Evolutionary conservation across 1,140 invertebrate genomes (phyloP).

Genomic region (Hydropsyche tenuis): DNA sequence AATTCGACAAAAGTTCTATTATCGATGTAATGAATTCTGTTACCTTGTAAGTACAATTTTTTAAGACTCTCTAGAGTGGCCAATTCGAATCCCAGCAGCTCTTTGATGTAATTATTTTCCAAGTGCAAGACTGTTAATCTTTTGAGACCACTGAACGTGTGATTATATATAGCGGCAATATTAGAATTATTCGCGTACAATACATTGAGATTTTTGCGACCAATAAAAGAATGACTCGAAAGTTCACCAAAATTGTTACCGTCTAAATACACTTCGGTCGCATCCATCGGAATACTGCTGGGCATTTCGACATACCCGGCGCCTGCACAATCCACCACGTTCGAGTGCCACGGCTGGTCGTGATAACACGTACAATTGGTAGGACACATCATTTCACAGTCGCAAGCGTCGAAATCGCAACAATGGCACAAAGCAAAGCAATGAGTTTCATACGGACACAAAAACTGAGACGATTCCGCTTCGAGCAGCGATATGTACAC

Average conservation of each 20-base stretch:
- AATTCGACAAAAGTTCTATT: slow-evolving; percentile 84
- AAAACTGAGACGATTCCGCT: slow-evolving; percentile 85
- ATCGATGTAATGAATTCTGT: slow-evolving; percentile 82
- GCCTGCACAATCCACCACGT: slow-evolving; percentile 90
- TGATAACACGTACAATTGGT: slow-evolving; percentile 93
- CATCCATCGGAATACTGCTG: slow-evolving; percentile 90
- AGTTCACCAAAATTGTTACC: slow-evolving; percentile 88
- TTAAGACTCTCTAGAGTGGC: slow-evolving; percentile 78
- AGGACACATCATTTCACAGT: slow-evolving; percentile 95
- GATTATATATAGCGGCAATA: slow-evolving; percentile 83
- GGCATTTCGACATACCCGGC: slow-evolving; percentile 82
- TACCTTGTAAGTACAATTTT: slow-evolving; percentile 88
- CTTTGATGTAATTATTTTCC: slow-evolving; percentile 83
- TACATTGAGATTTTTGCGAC: slow-evolving; percentile 84
- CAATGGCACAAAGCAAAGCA: slow-evolving; percentile 93
- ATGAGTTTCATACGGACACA: slow-evolving; percentile 91
- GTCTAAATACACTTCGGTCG: slow-evolving; percentile 90
- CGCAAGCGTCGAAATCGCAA: slow-evolving; percentile 94
- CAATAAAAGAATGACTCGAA: slow-evolving; percentile 89
- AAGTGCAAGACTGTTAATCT: slow-evolving; percentile 80
- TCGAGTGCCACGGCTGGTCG: slow-evolving; percentile 91
- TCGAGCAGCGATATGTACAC: slow-evolving; percentile 83
- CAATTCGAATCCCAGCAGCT: slow-evolving; percentile 84
- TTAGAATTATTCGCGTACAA: slow-evolving; percentile 89
- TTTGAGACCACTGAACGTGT: slow-evolving; percentile 87